These are phyloP conservation scores for Cactoblastis cactorum DNA, from an alignment of 2,888 invertebrate genomes.

Conservation along the genomic window DNA sequence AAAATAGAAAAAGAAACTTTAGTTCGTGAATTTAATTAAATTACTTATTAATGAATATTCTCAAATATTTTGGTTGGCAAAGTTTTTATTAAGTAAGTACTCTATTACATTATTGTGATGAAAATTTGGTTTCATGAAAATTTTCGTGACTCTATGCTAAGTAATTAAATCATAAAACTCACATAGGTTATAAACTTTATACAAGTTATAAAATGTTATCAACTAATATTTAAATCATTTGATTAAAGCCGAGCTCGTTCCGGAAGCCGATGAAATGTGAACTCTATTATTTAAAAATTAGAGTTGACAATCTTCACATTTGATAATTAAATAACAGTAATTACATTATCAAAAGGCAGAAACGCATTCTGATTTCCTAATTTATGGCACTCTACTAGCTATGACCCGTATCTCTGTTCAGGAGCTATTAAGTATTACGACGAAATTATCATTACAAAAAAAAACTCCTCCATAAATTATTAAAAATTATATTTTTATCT, in stretches of 20 bases:
- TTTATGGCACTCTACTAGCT: too few species aligned
- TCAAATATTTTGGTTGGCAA: too few species aligned
- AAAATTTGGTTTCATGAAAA: neutral
- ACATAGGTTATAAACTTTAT: neutral
- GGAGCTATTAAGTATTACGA: too few species aligned
- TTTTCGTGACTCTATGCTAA: conserved; percentile 1
- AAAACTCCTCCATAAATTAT: too few species aligned
- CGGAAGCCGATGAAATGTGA: neutral
- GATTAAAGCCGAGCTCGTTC: neutral
- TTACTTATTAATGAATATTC: too few species aligned
- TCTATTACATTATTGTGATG: too few species aligned
- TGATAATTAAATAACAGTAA: neutral
- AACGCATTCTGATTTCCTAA: neutral
- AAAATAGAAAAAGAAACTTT: too few species aligned
- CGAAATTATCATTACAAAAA: too few species aligned
- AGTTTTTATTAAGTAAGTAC: too few species aligned
- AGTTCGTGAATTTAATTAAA: too few species aligned
- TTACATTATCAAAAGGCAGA: conserved; percentile 16
- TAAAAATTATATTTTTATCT: too few species aligned
- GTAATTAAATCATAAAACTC: conserved; percentile 4
- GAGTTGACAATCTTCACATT: neutral
- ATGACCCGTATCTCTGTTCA: too few species aligned
- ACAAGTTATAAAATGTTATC: conserved; percentile 5
- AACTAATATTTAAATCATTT: conserved; percentile 7
- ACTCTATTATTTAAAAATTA: neutral